Evolutionary conservation across 2,888 invertebrate genomes (phyloP), one percentile per base, ranked within the genome.

Genomic region (Polydrusus pterygomalis): DNA sequence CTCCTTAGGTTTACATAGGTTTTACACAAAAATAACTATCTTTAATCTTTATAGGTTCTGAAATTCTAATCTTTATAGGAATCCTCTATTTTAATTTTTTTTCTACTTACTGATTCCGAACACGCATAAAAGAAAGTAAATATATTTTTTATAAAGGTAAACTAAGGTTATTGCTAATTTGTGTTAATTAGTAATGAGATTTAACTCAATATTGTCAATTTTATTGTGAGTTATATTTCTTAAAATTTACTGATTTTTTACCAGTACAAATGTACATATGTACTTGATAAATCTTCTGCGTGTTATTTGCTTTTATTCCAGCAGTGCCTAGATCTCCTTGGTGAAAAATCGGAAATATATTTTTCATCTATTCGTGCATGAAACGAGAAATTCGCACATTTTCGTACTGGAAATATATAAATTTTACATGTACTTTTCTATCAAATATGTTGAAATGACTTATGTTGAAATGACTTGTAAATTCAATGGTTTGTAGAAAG

Each of bases 281-380:
- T 54, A n/a, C 13, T 60, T 60, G 38, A 60, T 38, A 60, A 17
- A 18, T 60, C 38, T 56, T 60, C 38, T 38, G 17, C 18, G 17
- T 7, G 38, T 18, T 18, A 60, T 38, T 60, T 13, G 38, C 17
- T 17, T 60, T 38, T 11, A 38, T 60, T 60, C 11, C 15, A 17
- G 38, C 38, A n/a, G 34, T 17, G 58, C 15, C 58, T 60, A 18
- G 38, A 60, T 60, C 17, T 38, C 30, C 51, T 47, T 20, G 43
- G 51, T 49, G 49, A 65, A 65, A 49, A 65, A 65, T 65, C 65
- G 49, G 25, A 65, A 49, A 65, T 49, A 49, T 65, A 65, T 65
- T 34, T 47, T 49, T 51, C 34, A 15, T 49, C 30, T 51, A 51
- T 65, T 51, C 51, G 65, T 65, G 49, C 51, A 49, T 51, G 47